Conservation (phyloP, 2,888 invertebrate species). For the Argyresthia goedartella region DNA sequence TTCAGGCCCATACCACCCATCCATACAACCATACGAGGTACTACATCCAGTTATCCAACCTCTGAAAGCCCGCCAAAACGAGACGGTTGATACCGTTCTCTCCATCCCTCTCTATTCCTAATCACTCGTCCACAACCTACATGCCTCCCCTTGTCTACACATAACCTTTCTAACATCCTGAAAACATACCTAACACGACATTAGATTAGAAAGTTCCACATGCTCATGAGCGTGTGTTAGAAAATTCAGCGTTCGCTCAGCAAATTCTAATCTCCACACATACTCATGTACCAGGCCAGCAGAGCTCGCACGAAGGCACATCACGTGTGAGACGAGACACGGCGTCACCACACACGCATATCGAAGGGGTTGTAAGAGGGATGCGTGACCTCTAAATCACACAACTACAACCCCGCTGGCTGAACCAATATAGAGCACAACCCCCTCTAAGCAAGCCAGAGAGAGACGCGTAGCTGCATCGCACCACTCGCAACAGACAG, state of each 20-base stretch:
- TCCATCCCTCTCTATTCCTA: neutral
- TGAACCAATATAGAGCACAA: slow-evolving; percentile 20
- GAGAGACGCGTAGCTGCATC: slow-evolving; percentile 25
- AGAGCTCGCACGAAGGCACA: slow-evolving; percentile 39
- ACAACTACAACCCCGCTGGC: slow-evolving; percentile 24
- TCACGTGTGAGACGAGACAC: slow-evolving; percentile 50
- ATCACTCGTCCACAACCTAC: neutral
- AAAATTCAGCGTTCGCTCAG: slow-evolving; percentile 64
- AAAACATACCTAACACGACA: neutral
- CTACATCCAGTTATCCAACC: too few species aligned
- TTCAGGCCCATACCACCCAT: too few species aligned
- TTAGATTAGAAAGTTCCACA: slow-evolving; percentile 7
- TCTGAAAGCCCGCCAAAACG: neutral
- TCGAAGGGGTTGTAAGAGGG: slow-evolving; percentile 50
- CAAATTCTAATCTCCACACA: slow-evolving; percentile 71
- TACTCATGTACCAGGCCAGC: slow-evolving; percentile 60
- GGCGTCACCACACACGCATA: slow-evolving; percentile 54
- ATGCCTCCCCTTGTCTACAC: too few species aligned
- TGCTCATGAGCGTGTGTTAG: slow-evolving; percentile 37
- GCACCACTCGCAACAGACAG: slow-evolving; percentile 32
- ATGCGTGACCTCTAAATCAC: slow-evolving; percentile 42
- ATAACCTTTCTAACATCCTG: too few species aligned
- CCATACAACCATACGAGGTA: too few species aligned
- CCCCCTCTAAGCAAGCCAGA: slow-evolving; percentile 45
- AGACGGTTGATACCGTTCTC: neutral